Base-by-base conservation (phyloP, 1,140 invertebrate species). In the Leptoteleia sp. region DNA sequence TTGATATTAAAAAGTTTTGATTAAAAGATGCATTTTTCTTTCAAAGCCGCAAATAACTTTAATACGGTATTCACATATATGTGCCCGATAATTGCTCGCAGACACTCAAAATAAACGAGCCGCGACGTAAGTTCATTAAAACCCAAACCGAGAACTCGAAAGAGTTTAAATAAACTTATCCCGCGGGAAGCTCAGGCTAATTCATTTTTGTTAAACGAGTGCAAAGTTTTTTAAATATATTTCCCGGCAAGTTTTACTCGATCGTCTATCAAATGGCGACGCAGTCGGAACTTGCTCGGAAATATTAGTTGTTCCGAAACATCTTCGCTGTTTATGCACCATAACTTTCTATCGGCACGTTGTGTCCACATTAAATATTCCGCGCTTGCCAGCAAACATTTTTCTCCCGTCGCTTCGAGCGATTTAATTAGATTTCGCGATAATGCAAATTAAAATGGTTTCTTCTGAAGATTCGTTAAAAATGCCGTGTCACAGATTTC, bases 161-260 rank as follows among this genome's bases (percentile, higher is more conserved):
- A 48, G 43, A 70, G 65, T 47, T 70, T 59, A 50, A 57, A 57
- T 57, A 70, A 57, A 70, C 52, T 68, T 54, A 59, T 59, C 43
- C 15, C 29, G 35, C 40, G 29, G 33, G 25, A 57, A 70, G 33
- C 16, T 40, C 8, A 37, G 19, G 22, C 35, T 61, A 59, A 71
- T 61, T 61, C 33, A 35, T 61, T 71, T 71, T 57, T 59, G 65
- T 50, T 59, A 54, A 70, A 57, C 22, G 50, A 68, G 50, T 55
- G 47, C n/a, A 54, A 67, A 67, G 27, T 67, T 67, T 57, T 65
- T 67, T 67, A 45, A 67, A 48, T 67, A 35, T 37, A 54, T 67
- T 67, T 50, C 17, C 1, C 43, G n/a, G 29, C 35, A 50, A 67
- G 50, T 68, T 68, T 57, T 11, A 25, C 43, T 40, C 33, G 40